These are phyloP conservation scores for Nannobrachium achirus DNA, from an alignment of 2,113 vertebrate species.

Conservation along the genomic window DNA sequence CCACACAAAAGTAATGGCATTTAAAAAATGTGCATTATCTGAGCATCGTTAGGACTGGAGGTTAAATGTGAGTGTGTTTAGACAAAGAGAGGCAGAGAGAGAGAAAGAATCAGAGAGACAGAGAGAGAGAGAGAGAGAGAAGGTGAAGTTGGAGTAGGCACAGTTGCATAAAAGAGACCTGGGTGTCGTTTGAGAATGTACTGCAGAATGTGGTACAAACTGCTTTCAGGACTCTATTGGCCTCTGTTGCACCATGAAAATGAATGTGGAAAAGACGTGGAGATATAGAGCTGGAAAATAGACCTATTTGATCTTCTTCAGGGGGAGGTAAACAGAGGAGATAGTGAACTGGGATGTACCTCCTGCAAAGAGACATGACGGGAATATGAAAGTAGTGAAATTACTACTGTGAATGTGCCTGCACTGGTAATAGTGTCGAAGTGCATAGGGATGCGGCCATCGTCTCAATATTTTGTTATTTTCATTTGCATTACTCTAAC, in stretches of 20 bases:
- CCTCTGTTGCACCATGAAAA: slow-evolving; percentile 12
- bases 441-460: slow-evolving; percentile 35
- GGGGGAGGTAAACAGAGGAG: slow-evolving; percentile 20
- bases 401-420: slow-evolving; percentile 50
- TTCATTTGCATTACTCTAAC: slow-evolving; percentile 16
- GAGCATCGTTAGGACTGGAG: slow-evolving; percentile 38
- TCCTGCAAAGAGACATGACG: slow-evolving; percentile 27
- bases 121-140: background rate
- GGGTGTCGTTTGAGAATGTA: slow-evolving; percentile 6
- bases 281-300: slow-evolving; percentile 19
- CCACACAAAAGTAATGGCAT: slow-evolving; percentile 50
- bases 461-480: slow-evolving; percentile 57
- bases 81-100: background rate
- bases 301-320: slow-evolving; percentile 20
- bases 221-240: background rate
- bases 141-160: too few species aligned
- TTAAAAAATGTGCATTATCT: slow-evolving; percentile 53
- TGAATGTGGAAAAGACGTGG: slow-evolving; percentile 2
- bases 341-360: slow-evolving; percentile 1
- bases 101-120: background rate
- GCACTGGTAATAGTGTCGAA: slow-evolving; percentile 41
- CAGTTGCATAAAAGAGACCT: background rate
- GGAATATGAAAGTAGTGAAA: slow-evolving; percentile 33
- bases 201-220: background rate
- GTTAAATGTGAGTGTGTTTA: slow-evolving; percentile 3